phyloP scores from a whole-genome alignment of 2,797 vertebrate species.

The Rhinogobio ventralis region DNA sequence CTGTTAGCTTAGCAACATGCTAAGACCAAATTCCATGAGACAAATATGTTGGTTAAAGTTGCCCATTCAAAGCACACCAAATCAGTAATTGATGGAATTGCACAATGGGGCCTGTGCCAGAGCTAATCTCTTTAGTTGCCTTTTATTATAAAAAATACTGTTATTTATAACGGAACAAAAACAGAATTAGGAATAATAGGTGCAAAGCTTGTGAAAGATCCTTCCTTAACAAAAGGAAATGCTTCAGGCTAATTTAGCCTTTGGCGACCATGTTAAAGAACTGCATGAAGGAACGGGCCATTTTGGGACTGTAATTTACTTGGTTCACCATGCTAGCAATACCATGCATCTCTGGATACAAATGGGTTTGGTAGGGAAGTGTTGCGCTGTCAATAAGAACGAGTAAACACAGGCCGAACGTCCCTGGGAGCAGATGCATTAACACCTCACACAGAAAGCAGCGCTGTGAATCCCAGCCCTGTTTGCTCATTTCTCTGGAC shows the following conservation, averaged over 20 bases:
- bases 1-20: not conserved
- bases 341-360: slow-evolving; percentile 59
- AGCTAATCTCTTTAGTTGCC: not conserved
- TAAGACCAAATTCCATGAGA: not conserved
- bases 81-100: not conserved
- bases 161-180: slow-evolving; percentile 3
- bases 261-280: slow-evolving; percentile 6
- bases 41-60: not conserved
- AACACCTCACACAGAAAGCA: slow-evolving; percentile 28
- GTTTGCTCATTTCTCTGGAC: slow-evolving; percentile 53
- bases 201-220: not conserved
- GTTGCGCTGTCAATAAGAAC: slow-evolving; percentile 55
- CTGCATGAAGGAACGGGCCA: slow-evolving; percentile 16
- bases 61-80: not conserved
- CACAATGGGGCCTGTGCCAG: not conserved
- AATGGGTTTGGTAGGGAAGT: slow-evolving; percentile 56
- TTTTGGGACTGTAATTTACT: slow-evolving; percentile 68
- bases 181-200: not conserved
- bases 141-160: not conserved
- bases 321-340: slow-evolving; percentile 55
- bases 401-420: slow-evolving; percentile 50
- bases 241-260: slow-evolving; percentile 1
- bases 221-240: not conserved
- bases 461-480: slow-evolving; percentile 41
- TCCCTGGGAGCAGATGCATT: slow-evolving; percentile 28